Evolutionary conservation across 2,113 vertebrate species (phyloP), one percentile per base, ranked within the genome.

Genomic region (Oryzias celebensis): DNA sequence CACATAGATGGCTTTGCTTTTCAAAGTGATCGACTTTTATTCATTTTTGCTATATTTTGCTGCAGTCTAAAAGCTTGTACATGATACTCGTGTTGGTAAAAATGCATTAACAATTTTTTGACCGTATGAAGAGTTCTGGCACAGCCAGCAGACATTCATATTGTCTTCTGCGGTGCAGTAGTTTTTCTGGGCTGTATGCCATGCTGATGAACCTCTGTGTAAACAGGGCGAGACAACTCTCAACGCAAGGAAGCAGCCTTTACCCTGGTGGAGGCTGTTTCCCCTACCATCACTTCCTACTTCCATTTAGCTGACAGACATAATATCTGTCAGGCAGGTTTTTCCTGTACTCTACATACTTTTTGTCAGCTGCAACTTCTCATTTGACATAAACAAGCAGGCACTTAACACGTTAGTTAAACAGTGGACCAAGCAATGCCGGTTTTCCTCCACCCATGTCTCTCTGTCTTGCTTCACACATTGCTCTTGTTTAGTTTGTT

Each of bases 281-380:
- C 81, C 75, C 49, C 59, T 71, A 52, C 78, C 77, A 70, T 62
- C 62, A 69, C 59, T 84, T 84, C 74, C 77, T 74, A 80, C 82
- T 82, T 80, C 66, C 78, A 83, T 72, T 82, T 78, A 85, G 84
- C 82, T 83, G 85, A 83, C 80, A 73, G 71, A 79, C 68, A 80
- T 59, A 88, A 66, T 84, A 85, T 85, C 78, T 81, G 69, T 75
- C 70, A 76, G 65, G 62, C 56, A 80, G 71, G 60, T 71, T 85
- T 80, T 82, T 86, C 83, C 75, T 80, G 68, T 82, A 77, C 65
- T 82, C 62, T 75, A 68, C 71, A 77, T 81, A 69, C 56, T 68
- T 79, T 79, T 73, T 83, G 83, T 89, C 83, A 79, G 65, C 78
- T 81, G 46, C 62, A 71, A 69, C 58, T 73, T 77, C 59, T 83